Percentiles rank a stretch among this genome's conserved stretches.
These are phyloP conservation scores for Cottus gobio DNA, from an alignment of 2,113 vertebrate genomes.

Conservation along the genomic window DNA sequence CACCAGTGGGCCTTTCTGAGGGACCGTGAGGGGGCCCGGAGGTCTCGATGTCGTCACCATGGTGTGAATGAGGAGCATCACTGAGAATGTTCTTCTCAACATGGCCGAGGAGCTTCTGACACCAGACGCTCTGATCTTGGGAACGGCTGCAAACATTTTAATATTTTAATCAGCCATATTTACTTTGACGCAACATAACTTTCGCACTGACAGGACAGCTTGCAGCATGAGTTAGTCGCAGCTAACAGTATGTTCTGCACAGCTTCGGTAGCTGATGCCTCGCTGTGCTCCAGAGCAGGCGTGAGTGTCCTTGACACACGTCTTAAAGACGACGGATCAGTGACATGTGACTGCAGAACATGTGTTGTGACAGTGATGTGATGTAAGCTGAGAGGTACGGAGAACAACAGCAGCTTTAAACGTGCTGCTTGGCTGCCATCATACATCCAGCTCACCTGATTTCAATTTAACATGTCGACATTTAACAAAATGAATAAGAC, in stretches of 20 bases:
- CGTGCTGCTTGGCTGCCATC: not conserved
- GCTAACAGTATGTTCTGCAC: constrained; percentile 43
- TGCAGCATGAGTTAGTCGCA: constrained; percentile 52
- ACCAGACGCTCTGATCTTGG: constrained; percentile 30
- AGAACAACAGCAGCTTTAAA: not conserved
- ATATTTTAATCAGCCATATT: constrained; percentile 53
- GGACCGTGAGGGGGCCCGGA: not conserved
- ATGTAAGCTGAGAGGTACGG: constrained; percentile 12
- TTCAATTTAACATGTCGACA: not conserved
- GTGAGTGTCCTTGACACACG: constrained; percentile 39
- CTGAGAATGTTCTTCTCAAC: not conserved
- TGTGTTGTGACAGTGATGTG: constrained; percentile 6
- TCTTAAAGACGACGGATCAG: constrained; percentile 28
- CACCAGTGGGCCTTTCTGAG: not conserved
- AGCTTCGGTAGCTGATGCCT: constrained; percentile 53
- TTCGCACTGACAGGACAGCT: constrained; percentile 64
- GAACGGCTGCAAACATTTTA: constrained; percentile 12
- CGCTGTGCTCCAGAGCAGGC: constrained; percentile 47
- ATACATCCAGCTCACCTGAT: not conserved
- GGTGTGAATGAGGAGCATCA: not conserved
- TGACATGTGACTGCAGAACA: constrained; percentile 26
- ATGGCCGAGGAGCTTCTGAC: not conserved
- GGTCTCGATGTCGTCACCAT: not conserved
- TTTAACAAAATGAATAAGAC: no score
- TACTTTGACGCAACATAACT: constrained; percentile 64